Base-by-base conservation (phyloP, 2,113 vertebrate genomes). In the Actenoides hombroni region DNA sequence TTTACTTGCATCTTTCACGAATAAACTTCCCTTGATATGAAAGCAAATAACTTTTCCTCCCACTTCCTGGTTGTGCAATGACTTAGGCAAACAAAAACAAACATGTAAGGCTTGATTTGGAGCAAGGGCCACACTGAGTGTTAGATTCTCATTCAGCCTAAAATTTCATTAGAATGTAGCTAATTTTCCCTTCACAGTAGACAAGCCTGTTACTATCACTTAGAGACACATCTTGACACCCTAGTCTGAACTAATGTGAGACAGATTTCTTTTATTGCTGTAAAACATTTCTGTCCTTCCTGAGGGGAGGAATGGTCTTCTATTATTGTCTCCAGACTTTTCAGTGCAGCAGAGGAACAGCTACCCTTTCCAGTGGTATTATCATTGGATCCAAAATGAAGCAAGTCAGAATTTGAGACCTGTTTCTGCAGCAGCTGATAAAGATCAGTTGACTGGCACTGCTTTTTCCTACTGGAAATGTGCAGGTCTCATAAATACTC, bases 21-120 rank as follows among this genome's bases (percentile, higher is more conserved):
- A 93, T 89, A 96, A 96, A 94, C 88, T 76, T 91, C 67, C 37
- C 81, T 73, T 88, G 28, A 80, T 69, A 86, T 76, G 59, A 96
- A 95, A 96, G 81, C 77, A 96, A 97, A 95, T 84, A 87, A 97
- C 78, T 93, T 88, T 73, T 83, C 79, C 94, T 92, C 39, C 68
- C 49, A 69, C 84, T 86, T 96, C 94, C 90, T 95, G 80, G 59
- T 68, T 92, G 75, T 75, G 92, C 90, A 96, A 81, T 67, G 46
- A 74, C 78, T 93, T 88, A 53, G 54, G 39, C 61, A 95, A 96
- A 94, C 70, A 96, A 90, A 94, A 86, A 91, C 53, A 94, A 90
- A 86, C 70, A 91, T 20, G 2, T n/a, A 49, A 68, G 40, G 64
- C 76, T 94, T 82, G 57, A 92, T 88, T 85, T 64, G 61, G 71